These are phyloP conservation scores for Pristionchus exspectatus DNA, from an alignment of 2,888 invertebrate species.

Conservation along the genomic window DNA sequence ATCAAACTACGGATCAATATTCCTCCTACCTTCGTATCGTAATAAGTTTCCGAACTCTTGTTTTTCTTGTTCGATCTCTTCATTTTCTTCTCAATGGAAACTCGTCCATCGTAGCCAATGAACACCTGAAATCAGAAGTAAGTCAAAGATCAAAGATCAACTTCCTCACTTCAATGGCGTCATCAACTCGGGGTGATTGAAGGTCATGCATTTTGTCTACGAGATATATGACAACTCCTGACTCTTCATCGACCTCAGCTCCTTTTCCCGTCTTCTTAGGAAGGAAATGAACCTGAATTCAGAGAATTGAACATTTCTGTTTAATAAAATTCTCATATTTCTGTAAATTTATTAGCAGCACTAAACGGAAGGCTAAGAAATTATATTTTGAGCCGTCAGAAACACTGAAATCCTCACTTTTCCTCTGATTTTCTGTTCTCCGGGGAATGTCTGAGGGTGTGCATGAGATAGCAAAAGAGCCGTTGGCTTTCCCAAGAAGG, in stretches of 20 bases:
- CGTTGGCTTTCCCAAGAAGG: slow-evolving; percentile 67
- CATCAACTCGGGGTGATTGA: slow-evolving; percentile 64
- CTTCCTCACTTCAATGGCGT: slow-evolving; percentile 63
- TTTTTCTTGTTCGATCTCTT: slow-evolving; percentile 58
- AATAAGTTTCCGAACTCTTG: slow-evolving; percentile 30
- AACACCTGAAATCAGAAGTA: slow-evolving; percentile 63
- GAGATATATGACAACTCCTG: slow-evolving; percentile 66
- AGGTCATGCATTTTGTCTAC: slow-evolving; percentile 66
- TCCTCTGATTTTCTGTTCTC: slow-evolving; percentile 63
- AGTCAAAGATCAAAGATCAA: not conserved
- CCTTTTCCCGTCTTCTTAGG: slow-evolving; percentile 59
- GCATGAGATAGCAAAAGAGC: slow-evolving; percentile 65
- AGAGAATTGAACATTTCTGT: not conserved
- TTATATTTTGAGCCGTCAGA: not conserved
- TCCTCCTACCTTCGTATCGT: slow-evolving; percentile 58
- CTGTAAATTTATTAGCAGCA: not conserved
- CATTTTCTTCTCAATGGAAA: slow-evolving; percentile 69
- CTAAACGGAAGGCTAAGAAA: no score
- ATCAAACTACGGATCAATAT: not conserved
- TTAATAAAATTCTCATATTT: not conserved
- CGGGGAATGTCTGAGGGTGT: slow-evolving; percentile 64
- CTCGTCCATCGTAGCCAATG: slow-evolving; percentile 74
- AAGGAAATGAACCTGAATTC: slow-evolving; percentile 63
- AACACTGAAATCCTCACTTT: slow-evolving; percentile 56
- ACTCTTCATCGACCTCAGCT: slow-evolving; percentile 63